phyloP scores from a whole-genome alignment of 1,140 invertebrate genomes.

The Samia ricini region DNA sequence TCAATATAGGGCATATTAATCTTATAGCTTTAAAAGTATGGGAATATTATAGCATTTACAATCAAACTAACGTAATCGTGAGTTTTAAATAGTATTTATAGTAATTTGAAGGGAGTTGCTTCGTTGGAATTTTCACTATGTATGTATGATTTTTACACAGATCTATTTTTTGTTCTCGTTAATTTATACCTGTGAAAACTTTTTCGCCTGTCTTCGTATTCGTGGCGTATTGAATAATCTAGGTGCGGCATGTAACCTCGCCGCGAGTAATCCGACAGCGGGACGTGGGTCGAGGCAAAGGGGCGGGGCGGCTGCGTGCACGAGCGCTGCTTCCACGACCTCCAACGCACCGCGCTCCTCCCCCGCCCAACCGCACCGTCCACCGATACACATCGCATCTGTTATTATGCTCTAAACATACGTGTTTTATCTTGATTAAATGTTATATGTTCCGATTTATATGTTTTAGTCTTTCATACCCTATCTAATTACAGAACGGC shows the following conservation, averaged over 20 bases:
- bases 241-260: constrained; percentile 85
- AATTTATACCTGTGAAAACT: constrained; percentile 82
- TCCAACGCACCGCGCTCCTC: constrained; percentile 90
- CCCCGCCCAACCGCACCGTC: constrained; percentile 83
- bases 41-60: no score
- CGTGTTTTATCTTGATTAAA: no score
- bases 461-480: no score
- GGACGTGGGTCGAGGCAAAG: constrained; percentile 93
- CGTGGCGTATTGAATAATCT: constrained; percentile 86
- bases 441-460: no score
- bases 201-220: constrained; percentile 85
- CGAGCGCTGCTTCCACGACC: constrained; percentile 87
- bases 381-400: constrained; percentile 84
- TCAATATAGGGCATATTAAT: no score
- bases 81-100: no score
- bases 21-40: no score
- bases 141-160: no score
- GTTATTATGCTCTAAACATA: constrained; percentile 83
- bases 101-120: no score
- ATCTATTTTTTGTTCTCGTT: neutral
- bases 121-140: no score
- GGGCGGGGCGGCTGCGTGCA: constrained; percentile 89
- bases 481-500: no score
- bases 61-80: no score
- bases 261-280: constrained; percentile 85